A percentile compares a stretch with the other conserved stretches of the same genome.
Conservation (phyloP, 2,888 invertebrate species). For the Colostygia pectinataria region DNA sequence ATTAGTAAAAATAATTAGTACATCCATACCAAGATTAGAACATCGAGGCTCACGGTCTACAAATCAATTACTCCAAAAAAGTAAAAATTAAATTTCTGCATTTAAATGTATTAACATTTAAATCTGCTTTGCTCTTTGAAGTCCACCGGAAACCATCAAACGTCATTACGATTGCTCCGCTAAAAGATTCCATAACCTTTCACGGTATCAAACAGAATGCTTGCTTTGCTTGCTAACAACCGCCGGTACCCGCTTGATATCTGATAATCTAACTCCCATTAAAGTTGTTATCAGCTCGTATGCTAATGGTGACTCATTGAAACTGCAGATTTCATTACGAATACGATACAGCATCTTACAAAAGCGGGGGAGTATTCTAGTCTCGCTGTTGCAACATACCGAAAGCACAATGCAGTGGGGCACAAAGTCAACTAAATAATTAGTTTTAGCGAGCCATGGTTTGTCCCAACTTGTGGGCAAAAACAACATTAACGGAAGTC, state of each 20-base stretch:
- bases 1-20: no score
- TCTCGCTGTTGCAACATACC: no score
- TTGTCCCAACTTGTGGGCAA: no score
- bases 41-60: no score
- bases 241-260: constrained; percentile 18
- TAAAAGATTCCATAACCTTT: constrained; percentile 22
- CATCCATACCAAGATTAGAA: no score
- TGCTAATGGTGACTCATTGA: constrained; percentile 26
- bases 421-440: no score
- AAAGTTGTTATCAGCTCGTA: constrained; percentile 24
- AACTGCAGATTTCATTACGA: constrained; percentile 22
- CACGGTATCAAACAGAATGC: constrained; percentile 18
- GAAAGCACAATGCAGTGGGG: no score
- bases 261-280: constrained; percentile 25
- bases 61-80: no score
- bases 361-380: constrained; percentile 8
- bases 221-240: constrained; percentile 23
- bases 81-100: no score
- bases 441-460: no score
- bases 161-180: constrained; percentile 11
- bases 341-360: constrained; percentile 16
- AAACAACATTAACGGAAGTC: no score
- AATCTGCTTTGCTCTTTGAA: not conserved
- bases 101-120: no score
- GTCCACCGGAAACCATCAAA: constrained; percentile 11